Base-by-base conservation (phyloP, 2,113 vertebrate genomes). In the Vidua macroura region DNA sequence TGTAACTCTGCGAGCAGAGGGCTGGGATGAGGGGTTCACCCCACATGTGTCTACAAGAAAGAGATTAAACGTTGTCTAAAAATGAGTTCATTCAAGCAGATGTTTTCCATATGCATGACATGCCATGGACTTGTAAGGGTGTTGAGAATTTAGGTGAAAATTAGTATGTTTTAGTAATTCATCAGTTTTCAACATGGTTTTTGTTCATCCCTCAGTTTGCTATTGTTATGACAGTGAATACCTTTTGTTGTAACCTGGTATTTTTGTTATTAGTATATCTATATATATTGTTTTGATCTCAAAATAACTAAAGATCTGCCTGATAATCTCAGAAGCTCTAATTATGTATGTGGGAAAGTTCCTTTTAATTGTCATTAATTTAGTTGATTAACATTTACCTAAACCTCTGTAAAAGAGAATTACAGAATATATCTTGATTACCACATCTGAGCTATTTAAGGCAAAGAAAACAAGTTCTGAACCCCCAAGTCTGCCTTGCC, bases 11-110 rank as follows among this genome's bases (percentile, higher is more conserved):
- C 27, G 22, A 77, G 51, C 39, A n/a, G 46, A 44, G 13, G 31
- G 15, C n/a, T 90, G 23, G 17, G 11, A 7, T n/a, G 44, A 44
- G 6, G 3, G 17, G 13, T 69, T 93, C 33, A 9, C 17, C 20
- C 69, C 7, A 25, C 43, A 15, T 0, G 0, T 74, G 25, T n/a
- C 60, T 35, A 31, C 0, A 3, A 52, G 55, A 69, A 39, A 55
- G 18, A 78, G 12, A 18, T 53, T n/a, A 28, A 78, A 11, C 48
- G 4, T 43, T 63, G 11, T n/a, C n/a, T 67, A 78, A 53, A 51
- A 83, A 43, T 43, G 2, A 51, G 15, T 59, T 70, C 37, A 15
- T 55, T 86, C 15, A 33, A 89, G n/a, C 25, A 67, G 11, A 58
- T 3, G 1, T 64, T 80, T 31, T 58, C 20, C 4, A 4, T 79